phyloP scores from a whole-genome alignment of 2,888 invertebrate species.

The Pseudanteris insignis region DNA sequence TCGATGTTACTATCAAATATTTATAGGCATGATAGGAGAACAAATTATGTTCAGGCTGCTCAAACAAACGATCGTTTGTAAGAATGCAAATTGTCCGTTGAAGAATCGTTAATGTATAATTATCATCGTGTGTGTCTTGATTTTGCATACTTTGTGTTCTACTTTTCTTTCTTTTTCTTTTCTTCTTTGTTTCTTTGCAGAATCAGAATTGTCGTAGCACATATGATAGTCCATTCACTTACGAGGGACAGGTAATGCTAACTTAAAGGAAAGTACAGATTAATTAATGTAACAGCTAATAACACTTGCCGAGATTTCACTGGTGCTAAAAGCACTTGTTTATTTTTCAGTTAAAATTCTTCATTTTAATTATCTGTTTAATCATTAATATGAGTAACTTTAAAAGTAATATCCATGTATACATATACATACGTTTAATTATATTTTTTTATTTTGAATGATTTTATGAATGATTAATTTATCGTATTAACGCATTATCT shows the following conservation, averaged over 20 bases:
- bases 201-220: slow-evolving; percentile 31
- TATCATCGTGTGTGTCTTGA: slow-evolving; percentile 25
- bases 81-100: slow-evolving; percentile 19
- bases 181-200: slow-evolving; percentile 28
- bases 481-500: background rate
- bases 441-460: background rate
- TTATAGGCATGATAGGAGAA: slow-evolving; percentile 31
- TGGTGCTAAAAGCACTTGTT: background rate
- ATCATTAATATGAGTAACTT: too few species aligned
- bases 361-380: background rate
- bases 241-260: slow-evolving; percentile 27
- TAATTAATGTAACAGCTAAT: slow-evolving; percentile 16
- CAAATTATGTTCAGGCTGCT: slow-evolving; percentile 20
- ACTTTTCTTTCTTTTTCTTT: slow-evolving; percentile 6
- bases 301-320: slow-evolving; percentile 10
- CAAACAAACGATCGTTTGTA: slow-evolving; percentile 22
- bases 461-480: background rate
- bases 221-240: slow-evolving; percentile 22
- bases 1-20: slow-evolving; percentile 18
- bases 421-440: background rate
- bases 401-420: background rate
- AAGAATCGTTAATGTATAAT: slow-evolving; percentile 18
- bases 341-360: too few species aligned
- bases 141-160: slow-evolving; percentile 13
- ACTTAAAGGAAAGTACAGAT: slow-evolving; percentile 20